Conservation (phyloP, 2,113 vertebrate species). For the Cathartes aura region DNA sequence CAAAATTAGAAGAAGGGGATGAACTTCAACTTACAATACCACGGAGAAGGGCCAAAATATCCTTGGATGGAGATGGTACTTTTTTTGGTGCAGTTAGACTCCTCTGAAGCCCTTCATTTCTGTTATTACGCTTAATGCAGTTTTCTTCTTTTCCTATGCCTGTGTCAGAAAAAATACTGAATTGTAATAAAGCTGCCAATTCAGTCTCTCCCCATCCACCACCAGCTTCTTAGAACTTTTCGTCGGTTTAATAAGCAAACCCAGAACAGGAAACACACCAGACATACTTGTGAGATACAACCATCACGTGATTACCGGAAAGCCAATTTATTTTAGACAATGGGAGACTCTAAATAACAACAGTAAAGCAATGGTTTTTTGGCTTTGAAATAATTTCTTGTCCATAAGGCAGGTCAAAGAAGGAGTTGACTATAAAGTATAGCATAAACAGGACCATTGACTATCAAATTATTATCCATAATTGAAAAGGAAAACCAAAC, state of each 20-base stretch:
- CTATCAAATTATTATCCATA: background rate
- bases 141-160: background rate
- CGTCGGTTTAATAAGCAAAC: conserved; percentile 36
- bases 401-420: background rate
- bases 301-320: conserved; percentile 61
- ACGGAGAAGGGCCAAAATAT: conserved; percentile 84
- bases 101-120: conserved; percentile 71
- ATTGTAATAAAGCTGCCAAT: background rate
- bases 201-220: background rate
- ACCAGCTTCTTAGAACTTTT: conserved; percentile 26
- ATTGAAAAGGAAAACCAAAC: background rate
- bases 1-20: conserved; percentile 91
- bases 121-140: background rate
- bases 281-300: conserved; percentile 9
- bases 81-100: conserved; percentile 92
- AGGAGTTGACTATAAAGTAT: background rate
- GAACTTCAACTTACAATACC: conserved; percentile 92
- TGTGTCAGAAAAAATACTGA: background rate
- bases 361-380: background rate
- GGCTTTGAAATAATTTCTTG: background rate
- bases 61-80: conserved; percentile 89
- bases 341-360: background rate
- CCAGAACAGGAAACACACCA: conserved; percentile 70
- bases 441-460: background rate
- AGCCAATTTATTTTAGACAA: background rate